phyloP scores from a whole-genome alignment of 2,797 vertebrate species.

The Pseudomugil tenellus region DNA sequence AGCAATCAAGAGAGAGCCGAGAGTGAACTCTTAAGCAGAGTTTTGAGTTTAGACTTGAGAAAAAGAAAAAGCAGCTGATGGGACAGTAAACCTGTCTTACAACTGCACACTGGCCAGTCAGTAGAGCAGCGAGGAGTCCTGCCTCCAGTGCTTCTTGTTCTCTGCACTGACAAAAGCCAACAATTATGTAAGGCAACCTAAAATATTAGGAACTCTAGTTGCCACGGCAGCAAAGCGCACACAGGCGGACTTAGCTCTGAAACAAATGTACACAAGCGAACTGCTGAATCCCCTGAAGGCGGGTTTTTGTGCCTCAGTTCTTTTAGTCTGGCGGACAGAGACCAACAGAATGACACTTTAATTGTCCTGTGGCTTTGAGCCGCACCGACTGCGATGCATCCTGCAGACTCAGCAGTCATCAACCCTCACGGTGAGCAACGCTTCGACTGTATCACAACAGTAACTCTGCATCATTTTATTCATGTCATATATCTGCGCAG shows the following conservation, averaged over 20 bases:
- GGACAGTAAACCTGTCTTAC: constrained; percentile 31
- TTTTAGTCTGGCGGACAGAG: constrained; percentile 8
- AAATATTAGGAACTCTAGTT: constrained; percentile 62
- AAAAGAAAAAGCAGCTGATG: constrained; percentile 14
- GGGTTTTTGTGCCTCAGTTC: constrained; percentile 12
- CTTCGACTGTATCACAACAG: background rate
- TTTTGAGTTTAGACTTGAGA: constrained; percentile 19
- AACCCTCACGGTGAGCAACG: background rate
- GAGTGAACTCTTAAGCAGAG: constrained; percentile 11
- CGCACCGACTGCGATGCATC: too few relatives aligned
- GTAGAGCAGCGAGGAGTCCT: constrained; percentile 1
- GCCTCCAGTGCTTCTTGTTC: constrained; percentile 11
- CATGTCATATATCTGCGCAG: constrained; percentile 17
- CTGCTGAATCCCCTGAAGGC: constrained; percentile 54
- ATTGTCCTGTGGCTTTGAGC: constrained; percentile 28
- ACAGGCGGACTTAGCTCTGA: constrained; percentile 14
- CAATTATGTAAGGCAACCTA: constrained; percentile 60
- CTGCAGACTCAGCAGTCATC: constrained; percentile 25
- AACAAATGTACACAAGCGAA: constrained; percentile 27
- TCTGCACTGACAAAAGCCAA: constrained; percentile 48
- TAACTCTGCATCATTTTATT: constrained; percentile 12
- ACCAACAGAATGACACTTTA: constrained; percentile 28
- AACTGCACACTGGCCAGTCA: constrained; percentile 18
- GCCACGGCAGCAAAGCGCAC: constrained; percentile 63
- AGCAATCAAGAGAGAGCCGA: background rate